Percentiles rank a stretch among this genome's conserved stretches.
These are phyloP conservation scores for Drosophila affinis DNA, from an alignment of 2,888 invertebrate species.

Conservation along the genomic window DNA sequence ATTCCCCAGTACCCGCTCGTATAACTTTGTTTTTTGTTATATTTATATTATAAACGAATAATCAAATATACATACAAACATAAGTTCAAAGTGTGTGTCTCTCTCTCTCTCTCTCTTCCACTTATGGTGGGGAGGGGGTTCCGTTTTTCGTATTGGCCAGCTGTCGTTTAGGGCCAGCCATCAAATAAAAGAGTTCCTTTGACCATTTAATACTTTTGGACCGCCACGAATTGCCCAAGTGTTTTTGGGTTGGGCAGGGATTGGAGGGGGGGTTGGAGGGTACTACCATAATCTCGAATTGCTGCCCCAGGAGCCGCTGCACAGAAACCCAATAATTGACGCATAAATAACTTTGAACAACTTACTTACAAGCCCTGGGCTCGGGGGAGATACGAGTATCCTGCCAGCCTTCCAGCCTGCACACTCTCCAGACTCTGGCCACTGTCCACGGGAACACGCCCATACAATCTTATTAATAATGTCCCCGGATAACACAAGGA, in stretches of 20 bases:
- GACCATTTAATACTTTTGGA: slow-evolving; percentile 6
- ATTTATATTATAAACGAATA: too few species aligned
- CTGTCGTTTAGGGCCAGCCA: not conserved
- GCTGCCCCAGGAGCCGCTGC: not conserved
- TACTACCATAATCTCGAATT: slow-evolving; percentile 4
- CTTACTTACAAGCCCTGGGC: slow-evolving; percentile 43
- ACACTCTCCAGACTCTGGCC: too few species aligned
- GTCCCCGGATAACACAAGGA: slow-evolving; percentile 59
- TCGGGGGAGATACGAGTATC: not conserved
- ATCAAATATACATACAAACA: too few species aligned
- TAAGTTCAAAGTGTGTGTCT: too few species aligned
- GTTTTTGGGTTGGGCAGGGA: not conserved
- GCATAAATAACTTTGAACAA: slow-evolving; percentile 75
- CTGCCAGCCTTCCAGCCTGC: too few species aligned
- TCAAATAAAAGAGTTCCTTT: slow-evolving; percentile 7
- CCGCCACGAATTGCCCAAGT: not conserved
- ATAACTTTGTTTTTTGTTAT: not conserved
- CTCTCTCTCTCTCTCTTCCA: too few species aligned
- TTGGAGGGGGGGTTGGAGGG: too few species aligned
- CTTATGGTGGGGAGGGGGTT: too few species aligned
- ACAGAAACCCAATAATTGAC: slow-evolving; percentile 63
- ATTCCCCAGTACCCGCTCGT: slow-evolving; percentile 18
- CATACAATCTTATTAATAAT: slow-evolving; percentile 72
- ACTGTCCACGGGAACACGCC: slow-evolving; percentile 31
- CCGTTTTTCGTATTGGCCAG: too few species aligned